Percentiles rank a stretch among this genome's conserved stretches.
Conservation (phyloP, 1,140 invertebrate genomes). For the Amyelois transitella region DNA sequence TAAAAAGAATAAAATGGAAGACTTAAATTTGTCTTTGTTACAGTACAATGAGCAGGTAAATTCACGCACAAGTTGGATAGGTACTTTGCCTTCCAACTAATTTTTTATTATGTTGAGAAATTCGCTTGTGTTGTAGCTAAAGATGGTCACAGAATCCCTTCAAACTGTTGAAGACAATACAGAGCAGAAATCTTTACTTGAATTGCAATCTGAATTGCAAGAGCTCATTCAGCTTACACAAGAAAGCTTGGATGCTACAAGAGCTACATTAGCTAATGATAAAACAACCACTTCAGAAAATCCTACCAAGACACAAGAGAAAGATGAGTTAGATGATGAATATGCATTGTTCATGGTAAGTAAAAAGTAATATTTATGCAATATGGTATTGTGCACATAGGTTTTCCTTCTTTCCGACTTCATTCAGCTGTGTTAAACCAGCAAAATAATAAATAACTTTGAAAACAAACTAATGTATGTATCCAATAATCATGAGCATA, state of each 20-base stretch:
- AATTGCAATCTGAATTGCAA: slow-evolving; percentile 77
- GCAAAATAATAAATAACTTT: too few relatives aligned
- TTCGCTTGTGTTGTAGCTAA: slow-evolving; percentile 77
- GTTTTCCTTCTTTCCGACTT: too few relatives aligned
- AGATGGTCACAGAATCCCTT: slow-evolving; percentile 77
- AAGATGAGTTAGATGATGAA: slow-evolving; percentile 76
- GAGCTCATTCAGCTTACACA: slow-evolving; percentile 80
- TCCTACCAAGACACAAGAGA: slow-evolving; percentile 16
- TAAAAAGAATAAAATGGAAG: slow-evolving; percentile 29
- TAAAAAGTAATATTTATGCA: not conserved
- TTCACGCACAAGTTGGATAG: too few relatives aligned
- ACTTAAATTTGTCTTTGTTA: slow-evolving; percentile 51
- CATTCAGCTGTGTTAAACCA: too few relatives aligned
- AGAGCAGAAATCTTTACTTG: slow-evolving; percentile 76
- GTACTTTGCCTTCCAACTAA: too few relatives aligned
- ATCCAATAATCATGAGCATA: too few relatives aligned
- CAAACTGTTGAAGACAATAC: slow-evolving; percentile 58
- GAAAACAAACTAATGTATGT: too few relatives aligned
- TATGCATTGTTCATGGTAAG: slow-evolving; percentile 81
- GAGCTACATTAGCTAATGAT: slow-evolving; percentile 17
- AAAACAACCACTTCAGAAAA: slow-evolving; percentile 3
- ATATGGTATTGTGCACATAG: not conserved
- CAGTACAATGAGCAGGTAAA: slow-evolving; percentile 75
- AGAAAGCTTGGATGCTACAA: slow-evolving; percentile 69
- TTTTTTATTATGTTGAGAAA: too few relatives aligned